A percentile compares a stretch with the other conserved stretches of the same genome.
These are phyloP conservation scores for Diarsia rubi DNA, from an alignment of 2,888 invertebrate genomes.

Conservation along the genomic window DNA sequence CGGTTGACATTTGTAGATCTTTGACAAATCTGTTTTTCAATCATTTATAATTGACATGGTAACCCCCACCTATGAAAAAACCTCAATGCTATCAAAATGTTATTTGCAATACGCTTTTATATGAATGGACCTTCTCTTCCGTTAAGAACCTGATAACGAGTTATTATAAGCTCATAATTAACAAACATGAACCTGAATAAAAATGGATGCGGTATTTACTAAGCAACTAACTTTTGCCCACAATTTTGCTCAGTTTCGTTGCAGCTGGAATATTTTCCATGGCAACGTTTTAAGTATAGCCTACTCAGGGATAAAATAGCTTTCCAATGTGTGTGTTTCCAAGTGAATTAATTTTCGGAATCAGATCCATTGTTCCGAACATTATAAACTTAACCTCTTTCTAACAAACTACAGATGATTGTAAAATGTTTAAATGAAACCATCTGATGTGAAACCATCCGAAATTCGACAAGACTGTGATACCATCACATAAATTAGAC, in stretches of 20 bases:
- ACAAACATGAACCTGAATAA: slow-evolving; percentile 15
- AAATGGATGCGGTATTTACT: slow-evolving; percentile 38
- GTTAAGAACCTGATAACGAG: slow-evolving; percentile 47
- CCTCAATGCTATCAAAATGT: background rate
- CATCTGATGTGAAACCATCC: background rate
- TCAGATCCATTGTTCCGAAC: background rate
- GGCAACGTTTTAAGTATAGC: background rate
- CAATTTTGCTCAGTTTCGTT: background rate
- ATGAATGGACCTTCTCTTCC: slow-evolving; percentile 17
- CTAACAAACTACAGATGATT: too few relatives aligned
- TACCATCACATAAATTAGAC: background rate
- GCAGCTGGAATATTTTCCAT: background rate
- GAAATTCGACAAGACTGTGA: too few relatives aligned
- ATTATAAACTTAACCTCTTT: background rate
- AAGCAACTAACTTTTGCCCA: background rate
- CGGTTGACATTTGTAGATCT: too few relatives aligned
- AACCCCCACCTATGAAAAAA: background rate
- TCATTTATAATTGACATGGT: background rate
- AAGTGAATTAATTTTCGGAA: background rate
- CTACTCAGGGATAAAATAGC: background rate
- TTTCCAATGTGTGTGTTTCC: too few relatives aligned
- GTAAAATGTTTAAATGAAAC: background rate
- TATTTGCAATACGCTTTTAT: slow-evolving; percentile 7
- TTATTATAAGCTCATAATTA: slow-evolving; percentile 60
- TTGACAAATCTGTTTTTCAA: background rate